Conservation (phyloP, 1,140 invertebrate species). For the Reticulitermes speratus region DNA sequence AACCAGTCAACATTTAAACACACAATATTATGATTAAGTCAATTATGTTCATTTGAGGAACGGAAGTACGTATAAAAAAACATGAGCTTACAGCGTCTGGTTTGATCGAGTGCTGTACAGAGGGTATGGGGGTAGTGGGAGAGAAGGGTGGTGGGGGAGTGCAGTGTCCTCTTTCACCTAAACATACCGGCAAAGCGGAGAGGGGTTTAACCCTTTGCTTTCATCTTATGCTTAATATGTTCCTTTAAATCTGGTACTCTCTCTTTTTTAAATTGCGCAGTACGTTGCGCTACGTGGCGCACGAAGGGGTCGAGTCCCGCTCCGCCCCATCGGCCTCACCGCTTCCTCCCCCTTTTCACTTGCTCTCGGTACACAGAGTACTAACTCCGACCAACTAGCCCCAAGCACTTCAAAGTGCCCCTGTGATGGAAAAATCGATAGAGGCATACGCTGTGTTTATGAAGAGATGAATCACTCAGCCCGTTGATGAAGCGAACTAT, state of each 20-base stretch:
- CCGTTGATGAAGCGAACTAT: background rate
- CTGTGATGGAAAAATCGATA: slow-evolving; percentile 12
- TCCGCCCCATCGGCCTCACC: background rate
- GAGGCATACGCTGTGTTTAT: background rate
- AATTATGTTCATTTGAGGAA: background rate
- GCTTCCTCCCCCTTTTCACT: background rate
- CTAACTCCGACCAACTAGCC: slow-evolving; percentile 6
- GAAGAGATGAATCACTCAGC: slow-evolving; percentile 10
- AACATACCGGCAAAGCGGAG: background rate
- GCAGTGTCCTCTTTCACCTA: slow-evolving; percentile 5
- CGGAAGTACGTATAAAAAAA: background rate
- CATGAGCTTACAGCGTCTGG: background rate
- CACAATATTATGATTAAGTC: background rate
- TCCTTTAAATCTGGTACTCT: slow-evolving; percentile 11
- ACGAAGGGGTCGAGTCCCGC: background rate
- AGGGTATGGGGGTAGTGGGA: background rate
- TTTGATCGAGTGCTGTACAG: background rate
- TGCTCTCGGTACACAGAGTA: background rate
- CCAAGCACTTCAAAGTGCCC: slow-evolving; percentile 13
- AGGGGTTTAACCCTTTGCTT: slow-evolving; percentile 8
- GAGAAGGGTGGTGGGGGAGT: background rate
- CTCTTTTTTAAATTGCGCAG: background rate
- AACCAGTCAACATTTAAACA: background rate
- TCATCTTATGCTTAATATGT: slow-evolving; percentile 14
- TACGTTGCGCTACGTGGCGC: background rate